Percentiles rank a stretch among this genome's conserved stretches.
phyloP scores from a whole-genome alignment of 1,140 invertebrate species.

The Listronotus oregonensis region DNA sequence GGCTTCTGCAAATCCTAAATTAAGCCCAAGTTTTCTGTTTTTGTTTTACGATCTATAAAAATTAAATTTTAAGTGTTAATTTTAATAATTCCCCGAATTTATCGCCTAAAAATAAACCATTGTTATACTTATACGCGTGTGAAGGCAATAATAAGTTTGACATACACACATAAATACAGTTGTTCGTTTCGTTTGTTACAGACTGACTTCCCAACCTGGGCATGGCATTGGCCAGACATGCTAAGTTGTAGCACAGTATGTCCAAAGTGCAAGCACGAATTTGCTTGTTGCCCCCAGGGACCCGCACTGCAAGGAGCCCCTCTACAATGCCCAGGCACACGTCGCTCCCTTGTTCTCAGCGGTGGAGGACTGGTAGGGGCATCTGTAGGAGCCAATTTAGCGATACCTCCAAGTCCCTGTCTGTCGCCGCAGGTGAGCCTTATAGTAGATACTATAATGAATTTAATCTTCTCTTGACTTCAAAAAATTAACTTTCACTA shows the following conservation, averaged over 20 bases:
- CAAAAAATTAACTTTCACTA: too few relatives aligned
- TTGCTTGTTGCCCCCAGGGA: conserved; percentile 54
- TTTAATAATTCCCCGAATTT: too few relatives aligned
- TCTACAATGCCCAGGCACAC: conserved; percentile 53
- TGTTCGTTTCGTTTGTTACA: conserved; percentile 46
- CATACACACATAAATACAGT: not conserved
- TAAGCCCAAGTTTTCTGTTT: too few relatives aligned
- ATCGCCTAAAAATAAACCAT: not conserved
- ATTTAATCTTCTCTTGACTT: too few relatives aligned
- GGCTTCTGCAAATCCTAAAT: too few relatives aligned
- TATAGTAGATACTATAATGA: too few relatives aligned
- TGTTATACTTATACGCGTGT: not conserved
- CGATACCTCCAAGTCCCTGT: conserved; percentile 20
- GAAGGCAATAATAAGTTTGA: not conserved
- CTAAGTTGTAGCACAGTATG: conserved; percentile 60
- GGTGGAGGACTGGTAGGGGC: conserved; percentile 47
- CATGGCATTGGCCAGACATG: conserved; percentile 54
- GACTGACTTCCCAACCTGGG: conserved; percentile 46
- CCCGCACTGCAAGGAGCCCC: conserved; percentile 39
- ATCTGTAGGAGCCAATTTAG: conserved; percentile 12
- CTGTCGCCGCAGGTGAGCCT: too few relatives aligned
- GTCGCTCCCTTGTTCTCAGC: conserved; percentile 50
- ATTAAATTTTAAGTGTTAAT: too few relatives aligned
- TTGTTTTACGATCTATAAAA: too few relatives aligned
- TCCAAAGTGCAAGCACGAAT: conserved; percentile 69